phyloP scores from a whole-genome alignment of 2,797 vertebrate species.

The Anabas testudineus region DNA sequence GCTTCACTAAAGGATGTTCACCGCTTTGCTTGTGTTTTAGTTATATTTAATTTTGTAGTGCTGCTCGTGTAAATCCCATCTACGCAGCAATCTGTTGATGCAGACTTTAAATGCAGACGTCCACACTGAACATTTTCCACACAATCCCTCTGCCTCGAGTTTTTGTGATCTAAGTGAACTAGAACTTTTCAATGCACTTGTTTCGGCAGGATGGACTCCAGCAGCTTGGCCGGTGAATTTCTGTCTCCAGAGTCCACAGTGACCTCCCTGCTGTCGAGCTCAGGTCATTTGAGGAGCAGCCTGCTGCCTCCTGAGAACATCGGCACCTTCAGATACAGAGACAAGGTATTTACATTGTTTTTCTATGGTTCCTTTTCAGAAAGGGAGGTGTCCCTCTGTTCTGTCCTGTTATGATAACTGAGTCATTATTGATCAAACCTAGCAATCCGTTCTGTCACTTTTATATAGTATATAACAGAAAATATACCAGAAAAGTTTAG shows the following conservation, averaged over 20 bases:
- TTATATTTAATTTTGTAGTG: not conserved
- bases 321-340: constrained; percentile 81
- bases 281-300: constrained; percentile 72
- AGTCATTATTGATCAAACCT: not conserved
- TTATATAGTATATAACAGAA: too few relatives aligned
- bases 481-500: not conserved
- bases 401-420: not conserved
- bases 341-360: constrained; percentile 64
- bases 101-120: not conserved
- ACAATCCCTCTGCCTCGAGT: not conserved
- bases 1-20: not conserved
- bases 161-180: not conserved
- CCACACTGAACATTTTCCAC: not conserved
- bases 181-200: not conserved
- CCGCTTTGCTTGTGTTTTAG: not conserved
- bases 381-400: not conserved
- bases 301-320: constrained; percentile 33
- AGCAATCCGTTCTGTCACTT: not conserved
- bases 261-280: constrained; percentile 85
- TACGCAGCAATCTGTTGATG: not conserved
- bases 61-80: not conserved
- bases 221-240: constrained; percentile 32
- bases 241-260: constrained; percentile 85
- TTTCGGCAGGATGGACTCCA: constrained; percentile 70
- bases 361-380: not conserved